These are phyloP conservation scores for Prochilodus magdalenae DNA, from an alignment of 2,113 vertebrate genomes.

Conservation along the genomic window DNA sequence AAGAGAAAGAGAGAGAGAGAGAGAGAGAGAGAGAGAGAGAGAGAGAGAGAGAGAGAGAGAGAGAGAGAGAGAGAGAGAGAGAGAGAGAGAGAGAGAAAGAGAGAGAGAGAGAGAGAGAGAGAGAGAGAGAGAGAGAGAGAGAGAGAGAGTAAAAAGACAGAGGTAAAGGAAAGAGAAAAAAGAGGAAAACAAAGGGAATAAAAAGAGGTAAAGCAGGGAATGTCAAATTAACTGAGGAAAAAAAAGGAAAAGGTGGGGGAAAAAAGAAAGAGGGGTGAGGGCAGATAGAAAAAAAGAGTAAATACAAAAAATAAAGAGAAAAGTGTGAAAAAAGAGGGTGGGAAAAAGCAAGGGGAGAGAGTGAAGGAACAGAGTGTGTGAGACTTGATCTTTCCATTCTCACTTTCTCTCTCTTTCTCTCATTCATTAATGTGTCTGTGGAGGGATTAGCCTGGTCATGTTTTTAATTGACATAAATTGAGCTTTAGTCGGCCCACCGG, in stretches of 20 bases:
- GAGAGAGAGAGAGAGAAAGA: no score
- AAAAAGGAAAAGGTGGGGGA: no score
- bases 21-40: background rate
- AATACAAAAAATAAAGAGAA: no score
- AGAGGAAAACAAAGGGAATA: no score
- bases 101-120: background rate
- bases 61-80: background rate
- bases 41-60: conserved; percentile 15
- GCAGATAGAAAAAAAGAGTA: background rate
- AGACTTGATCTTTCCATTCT: conserved; percentile 32
- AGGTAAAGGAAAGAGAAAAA: no score
- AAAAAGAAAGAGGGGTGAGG: no score
- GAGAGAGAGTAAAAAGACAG: no score
- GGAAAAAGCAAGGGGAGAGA: background rate
- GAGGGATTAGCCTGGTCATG: conserved; percentile 58
- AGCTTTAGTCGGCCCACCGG: conserved; percentile 23
- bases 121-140: background rate
- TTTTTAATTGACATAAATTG: conserved; percentile 56
- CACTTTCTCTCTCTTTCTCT: conserved; percentile 9
- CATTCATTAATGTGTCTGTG: conserved; percentile 44
- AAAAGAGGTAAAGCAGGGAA: no score
- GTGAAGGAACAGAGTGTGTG: background rate
- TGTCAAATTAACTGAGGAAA: no score
- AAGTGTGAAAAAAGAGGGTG: no score
- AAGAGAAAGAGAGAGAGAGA: background rate